phyloP scores from a whole-genome alignment of 1,140 invertebrate species.

The Trichomalopsis sarcophagae region DNA sequence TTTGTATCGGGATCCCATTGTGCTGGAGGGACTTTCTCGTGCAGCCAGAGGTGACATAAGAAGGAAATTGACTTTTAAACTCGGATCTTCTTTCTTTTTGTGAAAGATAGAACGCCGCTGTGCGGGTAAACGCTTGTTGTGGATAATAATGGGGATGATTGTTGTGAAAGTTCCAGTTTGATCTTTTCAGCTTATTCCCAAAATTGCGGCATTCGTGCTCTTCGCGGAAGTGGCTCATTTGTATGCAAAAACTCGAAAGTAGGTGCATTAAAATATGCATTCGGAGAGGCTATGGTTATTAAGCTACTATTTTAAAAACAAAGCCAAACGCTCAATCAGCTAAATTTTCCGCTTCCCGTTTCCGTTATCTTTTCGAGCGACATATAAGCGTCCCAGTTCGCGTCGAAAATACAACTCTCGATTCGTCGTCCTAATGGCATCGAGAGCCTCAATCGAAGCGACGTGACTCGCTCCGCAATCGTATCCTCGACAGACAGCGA shows the following conservation, averaged over 20 bases:
- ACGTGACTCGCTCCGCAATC: background rate
- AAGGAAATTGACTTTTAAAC: constrained; percentile 49
- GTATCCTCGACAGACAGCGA: background rate
- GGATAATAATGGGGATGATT: constrained; percentile 27
- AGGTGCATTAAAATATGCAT: too few relatives aligned
- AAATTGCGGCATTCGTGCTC: background rate
- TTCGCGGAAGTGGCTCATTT: too few relatives aligned
- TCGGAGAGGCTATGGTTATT: background rate
- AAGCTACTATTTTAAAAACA: background rate
- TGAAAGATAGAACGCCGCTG: constrained; percentile 51
- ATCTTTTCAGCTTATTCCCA: background rate
- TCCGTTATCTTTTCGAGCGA: too few relatives aligned
- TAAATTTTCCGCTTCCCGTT: too few relatives aligned
- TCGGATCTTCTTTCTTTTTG: constrained; percentile 40
- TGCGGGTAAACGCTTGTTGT: constrained; percentile 31
- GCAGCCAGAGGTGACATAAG: constrained; percentile 1
- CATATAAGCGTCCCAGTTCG: too few relatives aligned
- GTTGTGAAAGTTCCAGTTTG: constrained; percentile 20
- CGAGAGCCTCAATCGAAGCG: too few relatives aligned
- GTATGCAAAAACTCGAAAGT: too few relatives aligned
- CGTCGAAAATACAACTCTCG: too few relatives aligned
- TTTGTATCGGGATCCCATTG: constrained; percentile 58
- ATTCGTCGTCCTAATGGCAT: too few relatives aligned
- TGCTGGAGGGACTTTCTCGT: background rate
- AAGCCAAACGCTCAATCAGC: background rate